Evolutionary conservation across 2,888 invertebrate species (phyloP).

Genomic region (Pimpla rufipes): DNA sequence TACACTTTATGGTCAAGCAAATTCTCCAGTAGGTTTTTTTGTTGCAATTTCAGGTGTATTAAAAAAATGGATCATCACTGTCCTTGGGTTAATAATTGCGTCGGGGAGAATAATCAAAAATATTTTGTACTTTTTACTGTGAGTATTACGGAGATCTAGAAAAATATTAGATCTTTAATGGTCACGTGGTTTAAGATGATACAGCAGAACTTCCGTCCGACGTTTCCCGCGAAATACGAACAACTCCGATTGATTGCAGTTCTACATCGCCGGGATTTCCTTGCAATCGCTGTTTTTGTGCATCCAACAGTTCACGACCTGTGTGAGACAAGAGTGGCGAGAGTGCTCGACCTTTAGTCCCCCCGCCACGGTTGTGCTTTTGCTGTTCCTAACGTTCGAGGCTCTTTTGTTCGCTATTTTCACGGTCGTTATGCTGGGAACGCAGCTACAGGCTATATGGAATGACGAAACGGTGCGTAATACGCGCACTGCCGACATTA

Average conservation of each 20-base stretch:
- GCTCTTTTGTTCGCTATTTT: constrained; percentile 98
- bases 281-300: constrained; percentile 96
- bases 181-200: not conserved
- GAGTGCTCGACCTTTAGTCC: constrained; percentile 97
- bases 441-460: constrained; percentile 98
- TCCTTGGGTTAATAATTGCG: constrained; percentile 99
- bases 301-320: constrained; percentile 96
- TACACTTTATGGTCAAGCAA: not conserved
- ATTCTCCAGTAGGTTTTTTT: not conserved
- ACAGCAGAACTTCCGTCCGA: not conserved
- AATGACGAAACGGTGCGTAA: constrained; percentile 96
- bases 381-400: constrained; percentile 97
- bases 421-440: constrained; percentile 98
- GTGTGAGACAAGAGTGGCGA: constrained; percentile 97
- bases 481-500: not conserved
- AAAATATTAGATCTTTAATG: not conserved
- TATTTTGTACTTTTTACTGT: constrained; percentile 99
- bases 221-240: constrained; percentile 15
- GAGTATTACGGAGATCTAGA: constrained; percentile 84
- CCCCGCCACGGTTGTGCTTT: constrained; percentile 96
- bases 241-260: constrained; percentile 88
- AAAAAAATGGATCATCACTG: constrained; percentile 95
- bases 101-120: constrained; percentile 99
- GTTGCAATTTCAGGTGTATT: constrained; percentile 88
- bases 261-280: constrained; percentile 99